phyloP scores from a whole-genome alignment of 2,888 invertebrate genomes.

The Nebria salina region DNA sequence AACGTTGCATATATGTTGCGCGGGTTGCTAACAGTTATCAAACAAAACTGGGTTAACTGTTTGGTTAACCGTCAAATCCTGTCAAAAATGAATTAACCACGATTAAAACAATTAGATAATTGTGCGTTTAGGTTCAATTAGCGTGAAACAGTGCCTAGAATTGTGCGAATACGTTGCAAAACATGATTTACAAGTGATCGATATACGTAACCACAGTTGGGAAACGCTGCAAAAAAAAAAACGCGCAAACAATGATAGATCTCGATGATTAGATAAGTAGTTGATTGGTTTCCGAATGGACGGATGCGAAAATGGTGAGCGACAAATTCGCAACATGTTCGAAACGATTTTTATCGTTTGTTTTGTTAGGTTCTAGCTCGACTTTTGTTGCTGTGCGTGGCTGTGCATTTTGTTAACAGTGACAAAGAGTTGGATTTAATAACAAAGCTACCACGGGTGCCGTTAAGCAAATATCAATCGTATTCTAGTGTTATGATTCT shows the following conservation, averaged over 20 bases:
- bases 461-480: slow-evolving; percentile 53
- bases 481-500: slow-evolving; percentile 58
- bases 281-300: slow-evolving; percentile 8
- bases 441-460: slow-evolving; percentile 30
- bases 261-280: not conserved
- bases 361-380: not conserved
- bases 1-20: not conserved
- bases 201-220: too few relatives aligned
- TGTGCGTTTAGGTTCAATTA: not conserved
- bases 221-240: not conserved
- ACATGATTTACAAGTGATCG: too few relatives aligned
- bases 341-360: too few relatives aligned
- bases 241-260: not conserved
- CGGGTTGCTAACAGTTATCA: not conserved
- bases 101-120: not conserved
- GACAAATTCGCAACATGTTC: not conserved
- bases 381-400: slow-evolving; percentile 23
- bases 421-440: slow-evolving; percentile 26
- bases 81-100: not conserved
- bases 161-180: too few relatives aligned
- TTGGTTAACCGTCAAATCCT: not conserved
- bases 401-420: not conserved
- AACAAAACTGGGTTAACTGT: not conserved
- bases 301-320: slow-evolving; percentile 35
- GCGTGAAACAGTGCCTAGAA: too few relatives aligned